These are phyloP conservation scores for Macrotus californicus DNA, from an alignment of 2,113 vertebrate genomes.

Conservation along the genomic window DNA sequence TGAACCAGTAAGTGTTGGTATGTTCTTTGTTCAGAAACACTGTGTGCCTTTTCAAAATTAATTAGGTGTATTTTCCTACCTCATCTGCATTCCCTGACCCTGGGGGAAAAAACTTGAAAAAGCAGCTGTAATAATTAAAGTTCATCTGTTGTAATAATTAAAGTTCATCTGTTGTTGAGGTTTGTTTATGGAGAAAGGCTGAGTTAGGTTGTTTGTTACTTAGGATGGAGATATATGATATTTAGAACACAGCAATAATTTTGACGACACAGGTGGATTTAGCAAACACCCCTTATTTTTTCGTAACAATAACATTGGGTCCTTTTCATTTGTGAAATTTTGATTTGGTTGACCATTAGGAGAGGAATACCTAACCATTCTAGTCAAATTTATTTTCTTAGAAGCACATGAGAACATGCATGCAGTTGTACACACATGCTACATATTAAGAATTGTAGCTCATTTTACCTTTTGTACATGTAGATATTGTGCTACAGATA, in stretches of 20 bases:
- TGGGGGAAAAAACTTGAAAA: not conserved
- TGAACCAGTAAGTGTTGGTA: conserved; percentile 67
- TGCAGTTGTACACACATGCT: not conserved
- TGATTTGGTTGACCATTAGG: not conserved
- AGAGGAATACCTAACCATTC: not conserved
- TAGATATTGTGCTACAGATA: not conserved
- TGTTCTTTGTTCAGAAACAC: conserved; percentile 58
- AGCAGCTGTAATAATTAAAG: not conserved
- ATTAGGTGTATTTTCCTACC: not conserved
- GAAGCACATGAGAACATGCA: not conserved
- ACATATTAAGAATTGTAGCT: accelerated
- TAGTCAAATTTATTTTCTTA: not conserved
- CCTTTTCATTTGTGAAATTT: not conserved
- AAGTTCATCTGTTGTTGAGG: not conserved
- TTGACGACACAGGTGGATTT: not conserved
- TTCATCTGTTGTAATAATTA: not conserved
- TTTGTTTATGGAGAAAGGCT: not conserved
- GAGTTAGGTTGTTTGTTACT: not conserved
- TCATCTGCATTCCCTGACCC: not conserved
- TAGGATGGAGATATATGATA: too few species aligned
- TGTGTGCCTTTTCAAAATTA: not conserved
- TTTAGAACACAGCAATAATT: not conserved
- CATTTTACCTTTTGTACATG: not conserved
- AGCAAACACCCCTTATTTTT: not conserved
- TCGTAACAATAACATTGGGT: not conserved